Percentiles rank a stretch among this genome's conserved stretches.
These are phyloP conservation scores for Notolabrus celidotus DNA, from an alignment of 2,797 vertebrate genomes.

Conservation along the genomic window DNA sequence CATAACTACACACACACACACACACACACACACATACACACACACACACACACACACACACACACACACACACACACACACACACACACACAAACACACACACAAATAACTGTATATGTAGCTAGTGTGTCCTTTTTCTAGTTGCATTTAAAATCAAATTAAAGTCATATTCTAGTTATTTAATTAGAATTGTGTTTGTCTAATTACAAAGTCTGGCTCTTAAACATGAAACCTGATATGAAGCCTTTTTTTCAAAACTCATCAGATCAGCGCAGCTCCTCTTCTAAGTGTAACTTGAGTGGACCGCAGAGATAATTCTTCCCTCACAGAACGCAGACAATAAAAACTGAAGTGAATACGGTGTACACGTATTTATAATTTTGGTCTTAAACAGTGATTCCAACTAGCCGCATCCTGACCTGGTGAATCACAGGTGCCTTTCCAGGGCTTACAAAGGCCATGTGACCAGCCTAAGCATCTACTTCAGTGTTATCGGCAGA, in stretches of 20 bases:
- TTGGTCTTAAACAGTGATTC: constrained; percentile 40
- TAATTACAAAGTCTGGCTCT: constrained; percentile 11
- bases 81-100: constrained; percentile 14
- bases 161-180: constrained; percentile 18
- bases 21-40: constrained; percentile 14
- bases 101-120: constrained; percentile 17
- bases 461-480: constrained; percentile 40
- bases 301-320: not conserved
- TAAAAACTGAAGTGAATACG: constrained; percentile 12
- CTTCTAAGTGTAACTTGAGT: not conserved
- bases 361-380: not conserved
- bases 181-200: constrained; percentile 16
- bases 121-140: not conserved
- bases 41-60: constrained; percentile 9
- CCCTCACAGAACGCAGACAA: constrained; percentile 13
- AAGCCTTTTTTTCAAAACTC: not conserved
- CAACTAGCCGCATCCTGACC: constrained; percentile 35
- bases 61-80: constrained; percentile 16
- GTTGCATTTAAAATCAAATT: constrained; percentile 34
- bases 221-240: constrained; percentile 3
- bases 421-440: constrained; percentile 42
- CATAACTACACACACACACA: constrained; percentile 1
- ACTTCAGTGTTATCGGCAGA: constrained; percentile 49
- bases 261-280: constrained; percentile 5
- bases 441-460: constrained; percentile 30